Conservation (phyloP, 23 tunicate species). For the Ascidia mentula region DNA sequence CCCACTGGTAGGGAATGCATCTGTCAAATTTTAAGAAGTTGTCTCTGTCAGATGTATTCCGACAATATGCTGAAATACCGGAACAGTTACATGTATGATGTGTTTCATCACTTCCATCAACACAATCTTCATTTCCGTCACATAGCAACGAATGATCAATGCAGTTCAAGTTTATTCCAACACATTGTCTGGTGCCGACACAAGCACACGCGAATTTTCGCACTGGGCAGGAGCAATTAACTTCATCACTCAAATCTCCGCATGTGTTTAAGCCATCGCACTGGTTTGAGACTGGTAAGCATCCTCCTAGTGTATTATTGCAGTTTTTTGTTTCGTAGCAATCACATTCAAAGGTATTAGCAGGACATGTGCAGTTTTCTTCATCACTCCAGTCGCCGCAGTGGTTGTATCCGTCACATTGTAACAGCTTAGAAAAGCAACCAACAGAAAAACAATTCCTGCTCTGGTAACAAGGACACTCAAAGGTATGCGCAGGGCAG, state of each 20-base stretch:
- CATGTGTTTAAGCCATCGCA: neutral
- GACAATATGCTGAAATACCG: neutral
- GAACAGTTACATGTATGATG: neutral
- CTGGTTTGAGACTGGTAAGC: neutral
- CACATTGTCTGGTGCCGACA: neutral
- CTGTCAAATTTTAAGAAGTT: neutral
- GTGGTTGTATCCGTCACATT: neutral
- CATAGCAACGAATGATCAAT: neutral
- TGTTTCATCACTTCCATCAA: constrained; percentile 5
- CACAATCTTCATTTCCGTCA: constrained; percentile 2
- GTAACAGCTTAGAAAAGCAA: no score
- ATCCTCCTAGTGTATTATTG: neutral
- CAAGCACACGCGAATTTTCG: constrained; percentile 5
- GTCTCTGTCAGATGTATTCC: neutral
- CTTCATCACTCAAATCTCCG: constrained; percentile 9
- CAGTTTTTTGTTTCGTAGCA: neutral
- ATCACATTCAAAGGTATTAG: neutral
- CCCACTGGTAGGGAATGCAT: neutral
- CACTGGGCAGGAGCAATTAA: neutral
- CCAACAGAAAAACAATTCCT: no score
- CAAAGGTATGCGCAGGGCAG: no score
- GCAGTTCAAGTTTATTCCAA: neutral
- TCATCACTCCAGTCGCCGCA: constrained; percentile 11
- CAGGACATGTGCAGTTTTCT: neutral
- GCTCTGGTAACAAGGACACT: no score